Conservation (phyloP, 2,113 vertebrate species). For the Amia ocellicauda region DNA sequence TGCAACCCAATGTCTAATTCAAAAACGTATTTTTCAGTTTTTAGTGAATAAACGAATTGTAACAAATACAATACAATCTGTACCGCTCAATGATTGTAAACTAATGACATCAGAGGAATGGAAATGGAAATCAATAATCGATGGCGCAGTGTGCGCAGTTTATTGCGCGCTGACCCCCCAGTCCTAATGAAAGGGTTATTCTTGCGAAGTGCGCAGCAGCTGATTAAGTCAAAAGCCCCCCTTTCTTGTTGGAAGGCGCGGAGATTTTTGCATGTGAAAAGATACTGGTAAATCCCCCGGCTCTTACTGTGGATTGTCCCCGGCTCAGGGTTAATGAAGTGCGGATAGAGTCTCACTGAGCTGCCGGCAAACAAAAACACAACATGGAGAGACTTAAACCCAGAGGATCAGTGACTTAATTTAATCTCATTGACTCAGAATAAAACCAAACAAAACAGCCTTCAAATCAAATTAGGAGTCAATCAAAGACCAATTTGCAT, state of each 20-base stretch:
- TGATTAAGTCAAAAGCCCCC: conserved; percentile 67
- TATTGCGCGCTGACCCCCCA: too few relatives aligned
- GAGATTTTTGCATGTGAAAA: conserved; percentile 89
- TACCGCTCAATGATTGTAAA: too few relatives aligned
- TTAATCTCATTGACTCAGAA: conserved; percentile 96
- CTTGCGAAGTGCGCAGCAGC: conserved; percentile 76
- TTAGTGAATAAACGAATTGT: too few relatives aligned
- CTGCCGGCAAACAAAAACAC: conserved; percentile 85
- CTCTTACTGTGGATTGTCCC: conserved; percentile 76
- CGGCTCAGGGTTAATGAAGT: conserved; percentile 98
- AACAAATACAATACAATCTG: too few relatives aligned
- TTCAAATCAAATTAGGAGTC: conserved; percentile 96
- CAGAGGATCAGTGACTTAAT: conserved; percentile 95
- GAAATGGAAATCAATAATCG: too few relatives aligned
- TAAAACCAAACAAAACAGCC: conserved; percentile 85
- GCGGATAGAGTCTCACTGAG: conserved; percentile 88
- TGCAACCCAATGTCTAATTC: too few relatives aligned
- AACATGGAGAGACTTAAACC: conserved; percentile 85
- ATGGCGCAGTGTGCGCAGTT: too few relatives aligned
- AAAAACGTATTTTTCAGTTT: too few relatives aligned
- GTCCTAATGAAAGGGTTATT: conserved; percentile 48
- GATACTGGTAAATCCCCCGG: conserved; percentile 78
- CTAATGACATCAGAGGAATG: too few relatives aligned
- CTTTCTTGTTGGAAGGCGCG: conserved; percentile 59
- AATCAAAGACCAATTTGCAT: conserved; percentile 91